Evolutionary conservation across 2,888 invertebrate genomes (phyloP).

Genomic region (Tiphia femorata): DNA sequence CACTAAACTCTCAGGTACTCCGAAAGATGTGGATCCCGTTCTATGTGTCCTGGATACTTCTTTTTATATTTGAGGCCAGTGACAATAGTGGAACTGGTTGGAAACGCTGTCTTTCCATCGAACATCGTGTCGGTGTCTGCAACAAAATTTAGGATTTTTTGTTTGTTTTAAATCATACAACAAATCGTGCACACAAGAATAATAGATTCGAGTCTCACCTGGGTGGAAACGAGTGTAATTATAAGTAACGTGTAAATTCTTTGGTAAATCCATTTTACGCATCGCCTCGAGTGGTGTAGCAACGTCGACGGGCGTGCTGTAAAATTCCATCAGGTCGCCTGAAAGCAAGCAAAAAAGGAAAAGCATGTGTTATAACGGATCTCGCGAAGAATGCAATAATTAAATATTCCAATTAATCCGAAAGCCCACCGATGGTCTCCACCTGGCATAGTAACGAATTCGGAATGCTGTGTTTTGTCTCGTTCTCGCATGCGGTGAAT

Average conservation of each 20-base stretch:
- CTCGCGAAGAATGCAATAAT: background rate
- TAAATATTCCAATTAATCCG: no score
- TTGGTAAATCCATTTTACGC: constrained; percentile 81
- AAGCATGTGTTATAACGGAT: background rate
- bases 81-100: constrained; percentile 86
- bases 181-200: background rate
- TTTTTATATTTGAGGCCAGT: constrained; percentile 85
- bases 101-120: constrained; percentile 86
- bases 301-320: constrained; percentile 78
- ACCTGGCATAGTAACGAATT: constrained; percentile 86
- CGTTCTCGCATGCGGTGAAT: constrained; percentile 77
- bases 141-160: no score
- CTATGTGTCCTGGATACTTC: constrained; percentile 82
- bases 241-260: constrained; percentile 87
- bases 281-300: constrained; percentile 82
- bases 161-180: no score
- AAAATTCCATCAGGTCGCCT: constrained; percentile 81
- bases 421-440: constrained; percentile 78
- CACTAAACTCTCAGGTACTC: no score
- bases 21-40: constrained; percentile 72
- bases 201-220: constrained; percentile 69
- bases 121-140: constrained; percentile 79
- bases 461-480: constrained; percentile 84
- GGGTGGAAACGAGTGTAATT: constrained; percentile 89
- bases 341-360: constrained; percentile 41